Percentiles rank a stretch among this genome's conserved stretches.
Conservation (phyloP, 2,888 invertebrate genomes). For the Leptogaster cylindrica region DNA sequence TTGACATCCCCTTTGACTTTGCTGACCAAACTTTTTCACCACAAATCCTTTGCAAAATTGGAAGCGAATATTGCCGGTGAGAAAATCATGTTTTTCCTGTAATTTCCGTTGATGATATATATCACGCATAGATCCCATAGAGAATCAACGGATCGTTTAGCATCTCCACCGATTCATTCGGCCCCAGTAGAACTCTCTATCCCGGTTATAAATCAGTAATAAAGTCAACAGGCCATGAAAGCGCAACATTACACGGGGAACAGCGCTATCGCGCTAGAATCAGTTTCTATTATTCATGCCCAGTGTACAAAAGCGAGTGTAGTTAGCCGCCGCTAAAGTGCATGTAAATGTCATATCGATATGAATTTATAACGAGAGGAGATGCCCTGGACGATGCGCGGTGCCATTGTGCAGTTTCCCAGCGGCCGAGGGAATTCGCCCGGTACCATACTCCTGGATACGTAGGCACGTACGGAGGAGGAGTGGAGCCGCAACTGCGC, state of each 20-base stretch:
- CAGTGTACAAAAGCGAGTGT: slow-evolving; percentile 49
- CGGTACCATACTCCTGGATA: slow-evolving; percentile 15
- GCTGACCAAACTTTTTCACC: too few species aligned
- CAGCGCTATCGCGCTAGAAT: slow-evolving; percentile 45
- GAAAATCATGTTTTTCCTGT: not conserved
- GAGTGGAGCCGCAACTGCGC: slow-evolving; percentile 14
- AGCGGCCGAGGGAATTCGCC: not conserved
- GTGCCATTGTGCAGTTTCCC: not conserved
- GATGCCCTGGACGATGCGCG: slow-evolving; percentile 46
- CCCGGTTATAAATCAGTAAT: slow-evolving; percentile 46
- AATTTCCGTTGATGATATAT: slow-evolving; percentile 8
- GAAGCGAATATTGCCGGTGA: too few species aligned
- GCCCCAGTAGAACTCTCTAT: slow-evolving; percentile 1
- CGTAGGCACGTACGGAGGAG: slow-evolving; percentile 27
- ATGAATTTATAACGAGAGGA: slow-evolving; percentile 51
- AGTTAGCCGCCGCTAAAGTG: slow-evolving; percentile 52
- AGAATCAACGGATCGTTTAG: slow-evolving; percentile 6
- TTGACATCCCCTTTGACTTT: too few species aligned
- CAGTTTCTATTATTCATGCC: slow-evolving; percentile 43
- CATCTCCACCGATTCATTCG: slow-evolving; percentile 2
- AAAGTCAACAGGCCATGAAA: slow-evolving; percentile 48
- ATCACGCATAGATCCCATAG: slow-evolving; percentile 22
- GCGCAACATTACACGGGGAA: slow-evolving; percentile 47
- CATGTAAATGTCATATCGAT: slow-evolving; percentile 53
- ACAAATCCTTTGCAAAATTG: too few species aligned